Base-by-base conservation (phyloP, 2,113 vertebrate genomes). In the Regulus satrapa region DNA sequence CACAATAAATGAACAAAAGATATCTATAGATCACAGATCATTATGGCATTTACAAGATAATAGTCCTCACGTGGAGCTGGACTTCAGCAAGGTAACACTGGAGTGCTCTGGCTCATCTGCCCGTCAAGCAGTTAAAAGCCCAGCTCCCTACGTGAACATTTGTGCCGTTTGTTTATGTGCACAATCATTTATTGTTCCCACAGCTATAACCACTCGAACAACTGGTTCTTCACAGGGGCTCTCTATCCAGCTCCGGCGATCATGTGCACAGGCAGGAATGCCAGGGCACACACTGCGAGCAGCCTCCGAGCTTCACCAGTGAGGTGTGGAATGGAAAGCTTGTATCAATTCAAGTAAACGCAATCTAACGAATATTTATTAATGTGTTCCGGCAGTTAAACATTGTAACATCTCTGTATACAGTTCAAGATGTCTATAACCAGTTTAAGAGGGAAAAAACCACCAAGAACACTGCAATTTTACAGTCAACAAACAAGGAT, bases 161-260 rank as follows among this genome's bases (percentile, higher is more conserved):
- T 71, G 32, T 76, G 84, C 81, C 64, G 55, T 55, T 72, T 94
- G 56, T 79, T 94, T 88, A 80, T 46, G 74, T 38, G 59, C 89
- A 95, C 89, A 95, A 74, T 85, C 78, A 66, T 79, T 88, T 83
- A 88, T 85, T 90, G 92, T 83, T 96, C 75, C 85, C 79, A 61
- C 62, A 55, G 74, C 74, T 62, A 91, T 18, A 88, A 76, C 34
- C 92, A 95, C 82, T 83, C 51, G 92, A 95, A 88, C 82, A 91
- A 96, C 94, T 95, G 89, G 91, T 94, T 94, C 89, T 95, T 79
- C 93, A 34, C 81, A 93, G 1, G 7, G 8, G 55, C 71, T 88
- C 56, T 68, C 41, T 7, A 18, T 20, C 31, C 59, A 88, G 59
- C 69, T 23, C 67, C 82, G 80, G 67, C 7, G 76, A 32, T 69